Evolutionary conservation across 2,113 vertebrate species (phyloP).

Genomic region (Cervus canadensis): DNA sequence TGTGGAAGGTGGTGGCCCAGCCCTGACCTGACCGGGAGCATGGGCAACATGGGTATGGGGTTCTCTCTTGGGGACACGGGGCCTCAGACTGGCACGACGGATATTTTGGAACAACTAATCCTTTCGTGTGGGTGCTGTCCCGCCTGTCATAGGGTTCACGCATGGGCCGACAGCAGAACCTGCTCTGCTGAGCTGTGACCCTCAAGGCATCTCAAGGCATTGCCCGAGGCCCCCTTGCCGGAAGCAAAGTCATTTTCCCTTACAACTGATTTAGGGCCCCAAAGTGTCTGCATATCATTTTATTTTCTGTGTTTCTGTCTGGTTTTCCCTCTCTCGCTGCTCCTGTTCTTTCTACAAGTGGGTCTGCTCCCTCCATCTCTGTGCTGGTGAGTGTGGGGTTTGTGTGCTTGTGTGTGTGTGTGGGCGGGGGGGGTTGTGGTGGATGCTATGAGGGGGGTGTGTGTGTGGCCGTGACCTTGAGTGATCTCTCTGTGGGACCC

Average conservation of each 20-base stretch:
- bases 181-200: background rate
- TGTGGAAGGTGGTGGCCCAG: background rate
- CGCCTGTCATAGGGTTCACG: background rate
- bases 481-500: background rate
- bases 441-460: background rate
- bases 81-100: background rate
- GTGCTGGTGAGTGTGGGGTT: too few species aligned
- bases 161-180: background rate
- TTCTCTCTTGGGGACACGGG: background rate
- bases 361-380: background rate
- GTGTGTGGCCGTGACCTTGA: background rate
- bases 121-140: background rate
- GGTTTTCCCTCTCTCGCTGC: background rate
- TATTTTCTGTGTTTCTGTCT: background rate
- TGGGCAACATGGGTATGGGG: too few species aligned
- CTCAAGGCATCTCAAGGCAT: background rate
- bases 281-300: background rate
- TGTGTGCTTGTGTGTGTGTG: background rate
- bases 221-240: accelerated
- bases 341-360: background rate
- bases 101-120: background rate
- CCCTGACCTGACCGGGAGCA: accelerated
- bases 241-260: background rate
- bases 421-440: background rate
- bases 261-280: background rate